These are phyloP conservation scores for Conchocele bisecta DNA, from an alignment of 2,888 invertebrate species.

Conservation along the genomic window DNA sequence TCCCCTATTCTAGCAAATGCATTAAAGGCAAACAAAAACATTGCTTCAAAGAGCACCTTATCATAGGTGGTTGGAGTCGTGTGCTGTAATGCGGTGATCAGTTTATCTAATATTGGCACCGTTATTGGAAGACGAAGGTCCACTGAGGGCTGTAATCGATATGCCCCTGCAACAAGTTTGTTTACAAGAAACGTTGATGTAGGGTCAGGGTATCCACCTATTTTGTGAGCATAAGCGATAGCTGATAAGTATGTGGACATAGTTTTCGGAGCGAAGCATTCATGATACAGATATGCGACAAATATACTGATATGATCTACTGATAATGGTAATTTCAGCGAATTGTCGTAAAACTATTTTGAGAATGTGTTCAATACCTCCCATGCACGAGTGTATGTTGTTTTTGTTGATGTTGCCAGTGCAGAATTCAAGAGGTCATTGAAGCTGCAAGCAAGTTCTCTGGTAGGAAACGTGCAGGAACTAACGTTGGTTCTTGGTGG, in stretches of 20 bases:
- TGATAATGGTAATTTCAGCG: background rate
- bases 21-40: slow-evolving; percentile 21
- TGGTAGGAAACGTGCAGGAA: background rate
- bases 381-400: slow-evolving; percentile 14
- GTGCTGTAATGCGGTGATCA: background rate
- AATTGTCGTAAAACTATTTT: background rate
- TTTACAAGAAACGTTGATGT: slow-evolving; percentile 18
- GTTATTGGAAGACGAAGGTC: slow-evolving; percentile 11
- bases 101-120: background rate
- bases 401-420: slow-evolving; percentile 6
- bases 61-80: background rate
- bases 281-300: slow-evolving; percentile 8
- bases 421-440: background rate
- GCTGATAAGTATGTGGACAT: slow-evolving; percentile 25
- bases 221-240: slow-evolving; percentile 17
- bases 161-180: slow-evolving; percentile 15
- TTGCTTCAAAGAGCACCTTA: slow-evolving; percentile 1
- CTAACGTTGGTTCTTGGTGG: background rate
- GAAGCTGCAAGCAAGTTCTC: slow-evolving; percentile 11
- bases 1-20: slow-evolving; percentile 24
- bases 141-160: background rate
- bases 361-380: background rate
- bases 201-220: background rate
- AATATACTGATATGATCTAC: slow-evolving; percentile 1
- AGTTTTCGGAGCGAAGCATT: slow-evolving; percentile 5